phyloP scores from a whole-genome alignment of 2,888 invertebrate species.

The Aphodius granarius region DNA sequence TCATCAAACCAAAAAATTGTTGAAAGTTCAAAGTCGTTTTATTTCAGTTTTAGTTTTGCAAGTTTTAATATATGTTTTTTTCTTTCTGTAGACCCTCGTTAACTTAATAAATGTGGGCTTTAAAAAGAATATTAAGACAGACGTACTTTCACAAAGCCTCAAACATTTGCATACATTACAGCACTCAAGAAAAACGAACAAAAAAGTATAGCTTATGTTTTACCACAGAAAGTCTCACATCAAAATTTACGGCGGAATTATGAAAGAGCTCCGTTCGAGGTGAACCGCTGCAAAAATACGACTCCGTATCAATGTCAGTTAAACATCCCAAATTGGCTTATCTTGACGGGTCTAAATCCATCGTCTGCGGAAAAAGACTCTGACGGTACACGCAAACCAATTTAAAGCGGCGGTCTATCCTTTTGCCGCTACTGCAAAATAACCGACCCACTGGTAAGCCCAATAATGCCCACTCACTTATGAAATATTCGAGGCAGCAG shows the following conservation, averaged over 20 bases:
- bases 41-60: too few species aligned
- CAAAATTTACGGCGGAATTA: background rate
- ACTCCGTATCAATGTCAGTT: constrained; percentile 9
- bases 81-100: background rate
- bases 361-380: background rate
- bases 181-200: background rate
- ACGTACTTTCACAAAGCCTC: background rate
- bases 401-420: background rate
- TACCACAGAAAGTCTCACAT: background rate
- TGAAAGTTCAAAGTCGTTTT: too few species aligned
- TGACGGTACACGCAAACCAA: background rate
- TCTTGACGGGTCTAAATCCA: background rate
- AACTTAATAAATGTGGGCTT: background rate
- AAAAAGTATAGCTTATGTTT: background rate
- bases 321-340: constrained; percentile 13
- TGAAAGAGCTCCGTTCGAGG: background rate
- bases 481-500: constrained; percentile 31
- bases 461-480: constrained; percentile 24
- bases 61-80: background rate
- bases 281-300: background rate
- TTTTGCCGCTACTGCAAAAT: background rate
- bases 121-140: background rate
- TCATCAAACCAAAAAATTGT: too few species aligned
- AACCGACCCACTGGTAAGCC: background rate
- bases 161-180: background rate